These are phyloP conservation scores for Callipepla squamata DNA, from an alignment of 2,113 vertebrate species.

Conservation along the genomic window DNA sequence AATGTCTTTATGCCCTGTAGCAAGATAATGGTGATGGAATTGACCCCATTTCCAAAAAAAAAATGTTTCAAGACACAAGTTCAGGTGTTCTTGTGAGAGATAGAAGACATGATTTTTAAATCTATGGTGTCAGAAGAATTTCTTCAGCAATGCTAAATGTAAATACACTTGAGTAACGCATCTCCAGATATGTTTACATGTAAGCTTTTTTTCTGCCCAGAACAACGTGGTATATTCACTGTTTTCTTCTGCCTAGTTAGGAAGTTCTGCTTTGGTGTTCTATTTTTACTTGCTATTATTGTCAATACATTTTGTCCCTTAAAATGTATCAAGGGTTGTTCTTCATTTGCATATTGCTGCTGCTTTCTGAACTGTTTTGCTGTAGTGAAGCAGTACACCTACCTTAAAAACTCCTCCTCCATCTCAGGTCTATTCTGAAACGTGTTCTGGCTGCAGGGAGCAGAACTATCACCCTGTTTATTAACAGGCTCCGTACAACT, in stretches of 20 bases:
- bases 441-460: conserved; percentile 40
- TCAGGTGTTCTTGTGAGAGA: neutral
- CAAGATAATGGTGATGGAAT: neutral
- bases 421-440: neutral
- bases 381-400: neutral
- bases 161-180: neutral
- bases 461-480: conserved; percentile 55
- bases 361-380: neutral
- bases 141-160: neutral
- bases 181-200: neutral
- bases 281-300: neutral
- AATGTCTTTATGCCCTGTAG: neutral
- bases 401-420: conserved; percentile 31
- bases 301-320: neutral
- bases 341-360: neutral
- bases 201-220: neutral
- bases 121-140: neutral
- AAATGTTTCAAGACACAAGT: neutral
- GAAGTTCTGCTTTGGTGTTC: neutral
- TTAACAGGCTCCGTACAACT: conserved; percentile 12
- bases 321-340: neutral
- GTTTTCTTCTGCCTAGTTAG: neutral
- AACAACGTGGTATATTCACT: neutral
- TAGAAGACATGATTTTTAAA: neutral
- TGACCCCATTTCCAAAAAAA: neutral